Conservation (phyloP, 2,113 vertebrate genomes). For the Ailurus styani region DNA sequence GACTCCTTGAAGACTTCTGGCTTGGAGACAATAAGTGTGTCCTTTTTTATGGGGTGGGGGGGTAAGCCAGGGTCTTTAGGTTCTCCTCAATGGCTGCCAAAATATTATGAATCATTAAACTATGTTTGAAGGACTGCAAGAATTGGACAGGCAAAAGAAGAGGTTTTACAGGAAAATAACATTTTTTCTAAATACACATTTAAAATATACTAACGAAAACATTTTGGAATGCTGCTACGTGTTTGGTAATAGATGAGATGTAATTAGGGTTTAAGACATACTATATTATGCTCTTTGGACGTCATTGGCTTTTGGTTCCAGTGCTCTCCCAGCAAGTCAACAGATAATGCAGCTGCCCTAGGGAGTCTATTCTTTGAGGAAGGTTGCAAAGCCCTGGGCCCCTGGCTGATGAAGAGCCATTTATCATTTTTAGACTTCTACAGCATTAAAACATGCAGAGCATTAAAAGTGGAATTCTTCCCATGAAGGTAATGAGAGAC, state of each 20-base stretch:
- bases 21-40: not conserved
- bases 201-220: conserved; percentile 18
- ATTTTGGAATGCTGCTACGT: not conserved
- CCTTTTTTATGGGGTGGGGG: no score
- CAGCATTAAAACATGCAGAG: not conserved
- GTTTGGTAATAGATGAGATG: not conserved
- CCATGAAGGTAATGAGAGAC: not conserved
- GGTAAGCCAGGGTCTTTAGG: not conserved
- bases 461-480: conserved; percentile 3
- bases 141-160: not conserved
- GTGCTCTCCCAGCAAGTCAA: conserved; percentile 1
- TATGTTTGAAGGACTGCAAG: not conserved
- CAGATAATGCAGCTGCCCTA: not conserved
- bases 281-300: not conserved
- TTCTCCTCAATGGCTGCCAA: not conserved
- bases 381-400: not conserved
- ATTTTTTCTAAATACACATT: not conserved
- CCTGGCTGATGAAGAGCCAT: conserved; percentile 57
- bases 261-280: conserved; percentile 36
- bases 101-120: not conserved
- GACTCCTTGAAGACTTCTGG: not conserved
- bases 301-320: not conserved
- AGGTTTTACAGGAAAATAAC: not conserved
- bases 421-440: conserved; percentile 63
- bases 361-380: conserved; percentile 37